These are phyloP conservation scores for Gymnocheta viridis DNA, from an alignment of 2,888 invertebrate genomes.

Conservation along the genomic window DNA sequence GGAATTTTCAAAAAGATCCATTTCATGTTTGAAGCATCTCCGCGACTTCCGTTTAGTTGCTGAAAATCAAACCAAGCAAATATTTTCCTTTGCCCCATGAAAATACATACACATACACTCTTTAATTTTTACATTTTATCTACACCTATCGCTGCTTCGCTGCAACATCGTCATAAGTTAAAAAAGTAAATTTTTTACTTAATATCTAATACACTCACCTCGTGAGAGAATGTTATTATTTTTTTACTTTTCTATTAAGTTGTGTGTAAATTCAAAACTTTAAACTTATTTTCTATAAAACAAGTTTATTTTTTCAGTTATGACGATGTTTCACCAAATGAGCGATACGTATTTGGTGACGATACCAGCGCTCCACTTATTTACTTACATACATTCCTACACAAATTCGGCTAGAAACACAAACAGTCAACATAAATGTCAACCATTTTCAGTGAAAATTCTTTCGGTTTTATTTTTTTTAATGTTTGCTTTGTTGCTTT, in stretches of 20 bases:
- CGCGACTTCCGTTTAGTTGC: conserved; percentile 23
- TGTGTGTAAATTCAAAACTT: too few relatives aligned
- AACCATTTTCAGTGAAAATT: conserved; percentile 46
- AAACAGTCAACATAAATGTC: conserved; percentile 55
- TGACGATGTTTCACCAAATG: too few relatives aligned
- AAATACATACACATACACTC: not conserved
- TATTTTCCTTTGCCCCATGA: conserved; percentile 37
- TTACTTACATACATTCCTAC: not conserved
- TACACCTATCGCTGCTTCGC: too few relatives aligned
- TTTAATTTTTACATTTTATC: not conserved
- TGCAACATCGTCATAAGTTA: too few relatives aligned
- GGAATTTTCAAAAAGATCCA: conserved; percentile 14
- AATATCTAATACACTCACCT: too few relatives aligned
- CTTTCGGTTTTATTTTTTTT: conserved; percentile 9
- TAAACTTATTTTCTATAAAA: too few relatives aligned
- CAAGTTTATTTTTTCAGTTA: too few relatives aligned
- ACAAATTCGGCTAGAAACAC: conserved; percentile 1
- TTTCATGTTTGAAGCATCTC: conserved; percentile 7
- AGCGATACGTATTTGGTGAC: too few relatives aligned
- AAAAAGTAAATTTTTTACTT: too few relatives aligned
- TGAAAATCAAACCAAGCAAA: conserved; percentile 47
- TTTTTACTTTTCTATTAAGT: too few relatives aligned
- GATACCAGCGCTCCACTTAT: too few relatives aligned
- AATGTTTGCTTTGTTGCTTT: conserved; percentile 19
- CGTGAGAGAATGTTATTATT: too few relatives aligned